Conservation (phyloP, 2,113 vertebrate species). For the Antechinus stuartii region DNA sequence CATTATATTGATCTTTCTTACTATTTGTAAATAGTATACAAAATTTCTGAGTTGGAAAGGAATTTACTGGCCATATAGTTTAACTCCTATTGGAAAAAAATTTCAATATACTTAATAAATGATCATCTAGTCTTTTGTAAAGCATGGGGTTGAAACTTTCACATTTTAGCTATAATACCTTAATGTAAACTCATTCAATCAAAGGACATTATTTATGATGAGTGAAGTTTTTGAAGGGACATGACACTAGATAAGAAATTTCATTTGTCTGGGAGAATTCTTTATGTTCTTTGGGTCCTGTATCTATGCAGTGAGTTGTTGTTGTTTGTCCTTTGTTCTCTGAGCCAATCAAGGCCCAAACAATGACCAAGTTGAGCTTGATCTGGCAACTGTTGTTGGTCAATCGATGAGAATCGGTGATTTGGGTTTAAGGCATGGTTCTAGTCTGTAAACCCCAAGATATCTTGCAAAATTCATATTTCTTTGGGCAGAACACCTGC, state of each 20-base stretch:
- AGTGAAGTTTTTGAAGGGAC: neutral
- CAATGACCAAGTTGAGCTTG: too few species aligned
- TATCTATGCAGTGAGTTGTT: neutral
- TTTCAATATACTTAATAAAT: neutral
- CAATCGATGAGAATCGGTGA: too few species aligned
- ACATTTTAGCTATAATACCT: neutral
- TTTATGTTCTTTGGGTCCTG: neutral
- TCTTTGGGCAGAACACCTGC: too few species aligned
- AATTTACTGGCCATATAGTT: neutral
- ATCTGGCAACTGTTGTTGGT: too few species aligned
- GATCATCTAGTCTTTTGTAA: neutral
- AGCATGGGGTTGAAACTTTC: neutral
- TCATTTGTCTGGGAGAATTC: neutral
- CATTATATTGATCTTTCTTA: neutral
- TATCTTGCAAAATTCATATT: too few species aligned
- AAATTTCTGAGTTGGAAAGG: neutral
- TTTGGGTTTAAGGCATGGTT: too few species aligned
- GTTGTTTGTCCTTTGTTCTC: too few species aligned
- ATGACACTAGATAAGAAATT: neutral
- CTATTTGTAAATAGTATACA: neutral
- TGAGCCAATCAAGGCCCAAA: too few species aligned
- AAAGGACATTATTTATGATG: neutral
- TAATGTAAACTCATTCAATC: neutral
- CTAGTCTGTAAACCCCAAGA: too few species aligned
- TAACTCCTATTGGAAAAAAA: neutral